These are phyloP conservation scores for Rhincodon typus DNA, from an alignment of 2,797 vertebrate species.

Conservation along the genomic window DNA sequence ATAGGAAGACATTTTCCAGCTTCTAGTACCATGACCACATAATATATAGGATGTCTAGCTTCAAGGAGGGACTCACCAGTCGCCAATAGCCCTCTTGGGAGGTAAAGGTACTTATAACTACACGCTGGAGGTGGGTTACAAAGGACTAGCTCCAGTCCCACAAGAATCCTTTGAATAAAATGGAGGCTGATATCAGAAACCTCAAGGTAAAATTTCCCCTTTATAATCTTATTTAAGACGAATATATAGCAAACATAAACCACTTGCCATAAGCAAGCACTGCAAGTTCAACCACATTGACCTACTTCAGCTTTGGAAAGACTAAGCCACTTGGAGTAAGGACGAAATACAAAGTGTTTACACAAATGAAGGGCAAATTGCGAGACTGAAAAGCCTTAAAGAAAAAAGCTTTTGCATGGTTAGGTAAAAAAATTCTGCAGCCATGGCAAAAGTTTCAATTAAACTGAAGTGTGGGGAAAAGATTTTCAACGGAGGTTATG, in stretches of 20 bases:
- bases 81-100: conserved; percentile 64
- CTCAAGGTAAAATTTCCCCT: conserved; percentile 56
- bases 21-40: conserved; percentile 67
- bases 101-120: conserved; percentile 68
- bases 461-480: conserved; percentile 27
- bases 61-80: conserved; percentile 67
- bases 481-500: conserved; percentile 18
- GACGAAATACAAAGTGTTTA: conserved; percentile 47
- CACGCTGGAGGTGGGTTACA: conserved; percentile 59
- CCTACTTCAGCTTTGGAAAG: conserved; percentile 17
- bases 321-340: conserved; percentile 16
- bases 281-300: conserved; percentile 30
- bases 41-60: conserved; percentile 67
- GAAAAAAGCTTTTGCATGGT: conserved; percentile 50
- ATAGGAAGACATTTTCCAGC: conserved; percentile 71
- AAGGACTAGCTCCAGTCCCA: conserved; percentile 63
- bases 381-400: conserved; percentile 49
- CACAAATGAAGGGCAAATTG: conserved; percentile 54
- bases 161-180: conserved; percentile 37
- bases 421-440: conserved; percentile 60
- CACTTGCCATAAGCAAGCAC: conserved; percentile 50
- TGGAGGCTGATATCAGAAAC: conserved; percentile 56
- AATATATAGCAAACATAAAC: conserved; percentile 47
- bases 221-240: conserved; percentile 57
- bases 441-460: conserved; percentile 84